phyloP scores from a whole-genome alignment of 2,888 invertebrate genomes.

The Oegoconia quadripuncta region DNA sequence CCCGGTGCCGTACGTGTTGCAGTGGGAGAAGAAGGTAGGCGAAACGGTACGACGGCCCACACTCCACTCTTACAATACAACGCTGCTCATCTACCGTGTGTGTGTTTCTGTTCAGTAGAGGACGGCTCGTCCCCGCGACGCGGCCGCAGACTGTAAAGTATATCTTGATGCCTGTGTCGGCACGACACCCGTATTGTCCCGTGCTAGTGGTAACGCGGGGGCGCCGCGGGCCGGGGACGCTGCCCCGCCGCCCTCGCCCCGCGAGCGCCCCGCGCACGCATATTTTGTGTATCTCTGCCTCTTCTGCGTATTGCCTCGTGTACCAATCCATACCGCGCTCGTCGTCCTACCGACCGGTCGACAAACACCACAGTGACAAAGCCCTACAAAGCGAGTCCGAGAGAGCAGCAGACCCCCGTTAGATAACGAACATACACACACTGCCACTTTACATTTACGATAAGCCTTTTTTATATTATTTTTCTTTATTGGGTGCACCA shows the following conservation, averaged over 20 bases:
- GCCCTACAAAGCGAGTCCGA: conserved; percentile 78
- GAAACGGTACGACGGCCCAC: conserved; percentile 92
- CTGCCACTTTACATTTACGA: conserved; percentile 68
- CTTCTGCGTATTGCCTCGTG: conserved; percentile 69
- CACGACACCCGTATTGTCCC: conserved; percentile 59
- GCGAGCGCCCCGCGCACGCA: conserved; percentile 57
- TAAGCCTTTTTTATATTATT: conserved; percentile 46
- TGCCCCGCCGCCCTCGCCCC: conserved; percentile 55
- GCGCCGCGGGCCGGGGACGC: conserved; percentile 62
- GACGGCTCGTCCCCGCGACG: conserved; percentile 72
- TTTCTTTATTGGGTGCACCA: conserved; percentile 63
- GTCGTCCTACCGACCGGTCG: conserved; percentile 51
- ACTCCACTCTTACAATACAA: conserved; percentile 78
- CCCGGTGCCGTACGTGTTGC: conserved; percentile 97
- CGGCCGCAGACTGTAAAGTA: conserved; percentile 74
- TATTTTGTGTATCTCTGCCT: conserved; percentile 67
- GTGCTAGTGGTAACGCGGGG: conserved; percentile 62
- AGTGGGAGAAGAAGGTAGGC: conserved; percentile 99
- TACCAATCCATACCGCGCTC: conserved; percentile 57
- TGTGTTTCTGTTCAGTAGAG: conserved; percentile 79
- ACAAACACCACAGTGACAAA: conserved; percentile 75
- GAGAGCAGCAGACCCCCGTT: conserved; percentile 81
- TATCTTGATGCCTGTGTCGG: conserved; percentile 56
- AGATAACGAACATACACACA: conserved; percentile 68
- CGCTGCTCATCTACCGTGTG: conserved; percentile 77